phyloP scores from a whole-genome alignment of 2,113 vertebrate species.

The Lipotes vexillifer region DNA sequence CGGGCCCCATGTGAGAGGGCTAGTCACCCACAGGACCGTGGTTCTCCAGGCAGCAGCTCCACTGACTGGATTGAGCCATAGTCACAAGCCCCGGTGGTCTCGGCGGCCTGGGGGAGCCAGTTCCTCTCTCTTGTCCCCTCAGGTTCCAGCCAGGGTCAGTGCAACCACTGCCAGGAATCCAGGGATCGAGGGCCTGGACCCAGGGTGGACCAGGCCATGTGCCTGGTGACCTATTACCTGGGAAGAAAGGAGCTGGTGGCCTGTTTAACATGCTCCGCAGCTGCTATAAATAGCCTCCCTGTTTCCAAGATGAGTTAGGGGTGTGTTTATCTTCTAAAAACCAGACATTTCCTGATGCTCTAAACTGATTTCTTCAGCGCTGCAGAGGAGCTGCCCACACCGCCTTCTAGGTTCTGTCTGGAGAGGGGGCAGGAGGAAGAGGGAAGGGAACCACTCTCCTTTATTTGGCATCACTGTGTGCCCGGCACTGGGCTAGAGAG shows the following conservation, averaged over 20 bases:
- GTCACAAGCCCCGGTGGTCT: background rate
- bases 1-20: background rate
- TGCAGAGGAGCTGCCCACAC: background rate
- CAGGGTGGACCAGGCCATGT: background rate
- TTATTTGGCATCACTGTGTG: background rate
- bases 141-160: background rate
- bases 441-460: background rate
- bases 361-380: background rate
- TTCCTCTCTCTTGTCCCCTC: background rate
- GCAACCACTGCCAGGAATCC: background rate
- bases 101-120: background rate
- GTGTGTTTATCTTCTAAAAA: conserved; percentile 7
- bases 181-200: background rate
- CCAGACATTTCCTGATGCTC: background rate
- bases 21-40: accelerated
- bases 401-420: background rate
- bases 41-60: background rate
- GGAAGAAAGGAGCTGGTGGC: background rate
- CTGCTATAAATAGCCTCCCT: conserved; percentile 30
- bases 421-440: background rate
- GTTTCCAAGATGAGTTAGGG: background rate
- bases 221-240: background rate
- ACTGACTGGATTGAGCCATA: background rate
- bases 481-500: background rate
- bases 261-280: background rate